These are phyloP conservation scores for Orthosia cruda DNA, from an alignment of 2,888 invertebrate genomes.

Conservation along the genomic window DNA sequence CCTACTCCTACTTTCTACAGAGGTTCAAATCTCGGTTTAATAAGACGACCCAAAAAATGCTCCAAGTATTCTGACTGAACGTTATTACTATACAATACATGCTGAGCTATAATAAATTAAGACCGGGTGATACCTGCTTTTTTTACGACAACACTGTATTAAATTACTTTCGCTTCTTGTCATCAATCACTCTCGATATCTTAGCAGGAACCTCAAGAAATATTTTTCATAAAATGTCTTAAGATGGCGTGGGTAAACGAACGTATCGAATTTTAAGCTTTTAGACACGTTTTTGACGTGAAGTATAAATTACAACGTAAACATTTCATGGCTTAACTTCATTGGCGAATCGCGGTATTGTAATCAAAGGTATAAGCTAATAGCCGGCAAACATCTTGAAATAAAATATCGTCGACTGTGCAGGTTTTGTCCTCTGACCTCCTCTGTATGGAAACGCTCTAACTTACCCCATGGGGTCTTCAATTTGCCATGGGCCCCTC, in stretches of 20 bases:
- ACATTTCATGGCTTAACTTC: background rate
- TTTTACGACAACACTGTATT: slow-evolving; percentile 55
- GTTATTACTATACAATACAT: background rate
- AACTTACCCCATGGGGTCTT: too few relatives aligned
- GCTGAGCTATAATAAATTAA: slow-evolving; percentile 43
- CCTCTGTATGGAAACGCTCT: too few relatives aligned
- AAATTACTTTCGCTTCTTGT: slow-evolving; percentile 53
- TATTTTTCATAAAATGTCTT: slow-evolving; percentile 40
- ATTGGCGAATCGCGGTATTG: too few relatives aligned
- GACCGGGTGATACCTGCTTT: slow-evolving; percentile 37
- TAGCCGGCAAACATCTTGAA: too few relatives aligned
- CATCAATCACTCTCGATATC: slow-evolving; percentile 68
- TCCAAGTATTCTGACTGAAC: background rate
- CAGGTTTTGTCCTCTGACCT: too few relatives aligned
- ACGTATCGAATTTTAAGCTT: slow-evolving; percentile 31
- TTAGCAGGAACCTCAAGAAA: slow-evolving; percentile 41
- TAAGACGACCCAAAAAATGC: background rate
- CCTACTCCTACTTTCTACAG: background rate
- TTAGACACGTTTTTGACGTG: slow-evolving; percentile 15
- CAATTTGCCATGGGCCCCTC: too few relatives aligned
- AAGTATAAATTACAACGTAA: slow-evolving; percentile 23
- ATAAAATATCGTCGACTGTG: too few relatives aligned
- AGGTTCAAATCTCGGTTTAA: background rate
- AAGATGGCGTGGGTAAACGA: slow-evolving; percentile 23
- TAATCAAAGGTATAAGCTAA: background rate